Evolutionary conservation across 2,113 vertebrate genomes (phyloP).

Genomic region (Forbesichthys papilliferus): DNA sequence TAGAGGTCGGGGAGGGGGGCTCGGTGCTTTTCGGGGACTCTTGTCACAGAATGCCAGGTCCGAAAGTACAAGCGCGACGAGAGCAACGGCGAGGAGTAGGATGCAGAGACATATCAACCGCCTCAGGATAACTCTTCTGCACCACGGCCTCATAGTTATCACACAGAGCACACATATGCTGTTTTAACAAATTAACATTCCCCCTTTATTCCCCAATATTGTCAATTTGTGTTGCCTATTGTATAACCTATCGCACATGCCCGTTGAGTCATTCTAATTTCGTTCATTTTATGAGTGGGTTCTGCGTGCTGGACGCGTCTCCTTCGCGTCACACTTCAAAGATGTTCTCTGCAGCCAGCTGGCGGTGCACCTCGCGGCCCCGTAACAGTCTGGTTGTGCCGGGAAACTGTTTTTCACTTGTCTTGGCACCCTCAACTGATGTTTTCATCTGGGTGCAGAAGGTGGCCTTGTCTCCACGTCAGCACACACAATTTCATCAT

Average conservation of each 20-base stretch:
- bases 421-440: slow-evolving; percentile 35
- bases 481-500: neutral
- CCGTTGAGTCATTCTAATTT: neutral
- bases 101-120: slow-evolving; percentile 76
- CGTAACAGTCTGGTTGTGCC: slow-evolving; percentile 55
- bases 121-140: slow-evolving; percentile 68
- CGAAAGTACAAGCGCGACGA: slow-evolving; percentile 68
- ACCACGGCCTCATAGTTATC: slow-evolving; percentile 75
- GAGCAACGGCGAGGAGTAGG: slow-evolving; percentile 73
- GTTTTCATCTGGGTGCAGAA: slow-evolving; percentile 24
- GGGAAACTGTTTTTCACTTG: slow-evolving; percentile 34
- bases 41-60: slow-evolving; percentile 64
- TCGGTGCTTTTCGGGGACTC: slow-evolving; percentile 36
- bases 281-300: slow-evolving; percentile 1
- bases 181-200: neutral
- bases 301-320: slow-evolving; percentile 18
- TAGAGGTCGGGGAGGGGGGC: slow-evolving; percentile 45
- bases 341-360: slow-evolving; percentile 50
- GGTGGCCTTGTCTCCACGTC: neutral
- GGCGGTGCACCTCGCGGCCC: slow-evolving; percentile 45
- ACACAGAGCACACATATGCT: neutral
- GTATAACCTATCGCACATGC: too few species aligned
- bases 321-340: slow-evolving; percentile 52
- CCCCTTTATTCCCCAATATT: slow-evolving; percentile 2
- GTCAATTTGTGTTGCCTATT: too few species aligned